Evolutionary conservation across 2,113 vertebrate genomes (phyloP).

Genomic region (Planiliza haematocheilus): DNA sequence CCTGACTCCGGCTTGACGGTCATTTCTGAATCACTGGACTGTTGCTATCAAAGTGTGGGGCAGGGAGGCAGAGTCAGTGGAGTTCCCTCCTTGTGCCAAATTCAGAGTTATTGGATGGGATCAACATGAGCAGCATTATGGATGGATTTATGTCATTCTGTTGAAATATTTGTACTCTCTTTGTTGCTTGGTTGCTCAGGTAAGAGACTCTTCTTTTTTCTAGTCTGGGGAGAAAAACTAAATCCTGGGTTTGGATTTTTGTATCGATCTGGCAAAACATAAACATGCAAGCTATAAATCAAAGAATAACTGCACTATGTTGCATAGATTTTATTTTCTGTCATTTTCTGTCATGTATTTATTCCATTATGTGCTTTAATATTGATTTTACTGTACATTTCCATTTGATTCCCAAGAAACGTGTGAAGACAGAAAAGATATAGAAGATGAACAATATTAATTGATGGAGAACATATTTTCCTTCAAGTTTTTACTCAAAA

Average conservation of each 20-base stretch:
- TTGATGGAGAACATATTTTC: neutral
- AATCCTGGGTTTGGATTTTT: conserved; percentile 6
- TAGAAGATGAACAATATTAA: neutral
- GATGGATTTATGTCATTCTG: conserved; percentile 92
- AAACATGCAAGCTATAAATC: too few species aligned
- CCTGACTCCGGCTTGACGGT: conserved; percentile 81
- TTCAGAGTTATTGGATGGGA: conserved; percentile 86
- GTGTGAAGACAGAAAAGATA: neutral
- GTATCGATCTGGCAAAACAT: conserved; percentile 1
- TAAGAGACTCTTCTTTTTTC: conserved; percentile 78
- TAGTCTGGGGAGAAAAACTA: neutral
- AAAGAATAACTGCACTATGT: neutral
- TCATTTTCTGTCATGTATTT: neutral
- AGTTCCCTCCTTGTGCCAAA: conserved; percentile 78
- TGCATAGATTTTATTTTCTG: neutral
- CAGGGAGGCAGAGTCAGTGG: conserved; percentile 66
- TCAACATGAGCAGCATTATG: conserved; percentile 82
- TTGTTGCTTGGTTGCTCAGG: conserved; percentile 89
- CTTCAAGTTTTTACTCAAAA: conserved; percentile 23
- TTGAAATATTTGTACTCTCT: conserved; percentile 89
- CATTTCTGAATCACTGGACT: conserved; percentile 85
- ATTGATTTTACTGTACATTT: neutral
- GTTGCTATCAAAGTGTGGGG: conserved; percentile 83
- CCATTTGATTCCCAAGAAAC: neutral
- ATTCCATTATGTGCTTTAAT: conserved; percentile 1